Evolutionary conservation across 2,797 vertebrate species (phyloP).

Genomic region (Oophaga sylvatica): DNA sequence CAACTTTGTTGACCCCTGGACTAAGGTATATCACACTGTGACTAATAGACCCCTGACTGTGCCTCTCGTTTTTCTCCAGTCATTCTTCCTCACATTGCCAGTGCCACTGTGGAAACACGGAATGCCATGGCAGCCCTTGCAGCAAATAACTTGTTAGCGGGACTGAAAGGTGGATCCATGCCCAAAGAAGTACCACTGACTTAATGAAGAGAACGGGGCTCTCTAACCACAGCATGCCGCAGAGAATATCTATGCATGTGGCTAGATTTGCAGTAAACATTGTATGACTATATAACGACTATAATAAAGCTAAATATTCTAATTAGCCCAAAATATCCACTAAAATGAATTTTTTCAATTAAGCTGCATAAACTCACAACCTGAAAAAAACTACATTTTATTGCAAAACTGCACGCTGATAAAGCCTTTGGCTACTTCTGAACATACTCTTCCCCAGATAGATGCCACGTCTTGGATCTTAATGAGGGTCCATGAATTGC

Average conservation of each 20-base stretch:
- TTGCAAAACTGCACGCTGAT: too few relatives aligned
- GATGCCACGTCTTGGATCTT: too few relatives aligned
- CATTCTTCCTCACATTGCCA: slow-evolving; percentile 84
- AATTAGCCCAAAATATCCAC: not conserved
- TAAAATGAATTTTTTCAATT: not conserved
- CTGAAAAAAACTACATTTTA: too few relatives aligned
- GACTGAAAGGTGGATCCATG: slow-evolving; percentile 78
- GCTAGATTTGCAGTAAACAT: not conserved
- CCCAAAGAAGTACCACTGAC: slow-evolving; percentile 74
- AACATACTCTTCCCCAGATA: too few relatives aligned
- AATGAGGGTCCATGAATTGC: too few relatives aligned
- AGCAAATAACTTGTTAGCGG: slow-evolving; percentile 82
- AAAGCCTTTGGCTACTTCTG: too few relatives aligned
- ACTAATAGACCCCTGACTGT: not conserved
- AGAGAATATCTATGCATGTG: not conserved
- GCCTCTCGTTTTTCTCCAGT: slow-evolving; percentile 69
- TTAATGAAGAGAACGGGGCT: not conserved
- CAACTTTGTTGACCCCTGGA: too few relatives aligned
- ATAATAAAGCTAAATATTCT: not conserved
- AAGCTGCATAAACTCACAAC: too few relatives aligned
- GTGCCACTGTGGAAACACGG: slow-evolving; percentile 79
- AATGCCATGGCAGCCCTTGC: slow-evolving; percentile 83
- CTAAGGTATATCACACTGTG: too few relatives aligned
- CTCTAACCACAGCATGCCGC: not conserved
- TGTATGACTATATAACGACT: not conserved